These are phyloP conservation scores for Frieseomelitta varia DNA, from an alignment of 1,140 invertebrate species.

Conservation along the genomic window DNA sequence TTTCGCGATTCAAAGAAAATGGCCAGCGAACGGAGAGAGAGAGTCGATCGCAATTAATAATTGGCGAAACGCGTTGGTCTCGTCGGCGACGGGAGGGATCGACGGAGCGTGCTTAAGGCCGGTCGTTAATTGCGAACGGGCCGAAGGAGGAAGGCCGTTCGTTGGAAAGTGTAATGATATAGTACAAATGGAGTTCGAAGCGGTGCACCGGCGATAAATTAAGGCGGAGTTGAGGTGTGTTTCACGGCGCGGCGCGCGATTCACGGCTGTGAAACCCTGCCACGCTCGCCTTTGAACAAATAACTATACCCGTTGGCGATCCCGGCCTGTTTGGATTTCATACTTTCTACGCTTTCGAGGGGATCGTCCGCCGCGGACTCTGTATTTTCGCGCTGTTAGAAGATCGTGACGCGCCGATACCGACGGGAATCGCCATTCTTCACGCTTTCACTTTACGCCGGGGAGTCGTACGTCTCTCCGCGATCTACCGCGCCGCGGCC, in stretches of 20 bases:
- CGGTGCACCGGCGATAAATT: conserved; percentile 48
- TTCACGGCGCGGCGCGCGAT: conserved; percentile 5
- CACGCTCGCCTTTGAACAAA: conserved; percentile 46
- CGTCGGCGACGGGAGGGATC: neutral
- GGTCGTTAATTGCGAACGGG: conserved; percentile 46
- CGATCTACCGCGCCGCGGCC: too few relatives aligned
- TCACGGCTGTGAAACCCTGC: conserved; percentile 24
- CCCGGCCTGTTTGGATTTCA: conserved; percentile 16
- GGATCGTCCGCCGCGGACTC: neutral
- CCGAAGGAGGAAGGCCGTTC: conserved; percentile 16
- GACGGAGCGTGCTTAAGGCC: conserved; percentile 18
- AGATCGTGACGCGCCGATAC: conserved; percentile 18
- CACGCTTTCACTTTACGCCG: conserved; percentile 19
- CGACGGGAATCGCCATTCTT: conserved; percentile 22
- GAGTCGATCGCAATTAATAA: neutral
- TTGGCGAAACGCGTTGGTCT: conserved; percentile 5
- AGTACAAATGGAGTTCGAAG: conserved; percentile 51
- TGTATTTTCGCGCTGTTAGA: conserved; percentile 29
- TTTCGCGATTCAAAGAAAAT: neutral
- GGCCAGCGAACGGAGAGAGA: too few relatives aligned
- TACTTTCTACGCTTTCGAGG: conserved; percentile 38
- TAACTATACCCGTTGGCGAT: conserved; percentile 44
- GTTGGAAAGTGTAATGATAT: conserved; percentile 46
- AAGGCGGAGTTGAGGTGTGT: conserved; percentile 45
- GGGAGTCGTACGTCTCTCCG: neutral